These are phyloP conservation scores for Electrona antarctica DNA, from an alignment of 2,113 vertebrate species.

Conservation along the genomic window DNA sequence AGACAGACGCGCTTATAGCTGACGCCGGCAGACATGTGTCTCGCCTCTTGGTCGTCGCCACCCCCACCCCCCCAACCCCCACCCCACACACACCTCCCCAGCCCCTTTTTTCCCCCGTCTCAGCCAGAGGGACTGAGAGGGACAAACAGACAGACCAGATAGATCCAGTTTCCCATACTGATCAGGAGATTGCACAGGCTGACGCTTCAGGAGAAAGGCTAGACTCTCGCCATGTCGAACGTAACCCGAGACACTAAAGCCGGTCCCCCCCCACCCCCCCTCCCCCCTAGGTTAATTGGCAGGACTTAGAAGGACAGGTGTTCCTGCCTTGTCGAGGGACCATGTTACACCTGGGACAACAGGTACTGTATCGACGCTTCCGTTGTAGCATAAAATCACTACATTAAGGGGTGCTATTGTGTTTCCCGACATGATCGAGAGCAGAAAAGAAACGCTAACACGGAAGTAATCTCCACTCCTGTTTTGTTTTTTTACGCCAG, in stretches of 20 bases:
- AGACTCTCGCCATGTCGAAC: not conserved
- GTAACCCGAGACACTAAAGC: conserved; percentile 23
- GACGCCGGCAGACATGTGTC: conserved; percentile 3
- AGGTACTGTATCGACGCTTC: not conserved
- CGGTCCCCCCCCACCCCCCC: not conserved
- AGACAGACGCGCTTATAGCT: no score
- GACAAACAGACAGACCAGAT: no score
- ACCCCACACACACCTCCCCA: conserved; percentile 1
- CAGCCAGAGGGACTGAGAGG: not conserved
- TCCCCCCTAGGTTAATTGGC: conserved; percentile 37
- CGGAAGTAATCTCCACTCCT: not conserved
- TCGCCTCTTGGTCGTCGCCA: not conserved
- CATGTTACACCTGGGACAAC: conserved; percentile 18
- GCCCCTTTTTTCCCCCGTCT: not conserved
- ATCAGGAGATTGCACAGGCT: conserved; percentile 15
- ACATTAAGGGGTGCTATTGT: conserved; percentile 1
- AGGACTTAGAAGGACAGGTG: conserved; percentile 51
- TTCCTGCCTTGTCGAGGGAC: conserved; percentile 7
- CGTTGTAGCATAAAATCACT: not conserved
- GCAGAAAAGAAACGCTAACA: not conserved
- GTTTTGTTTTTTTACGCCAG: not conserved
- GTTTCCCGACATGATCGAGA: not conserved
- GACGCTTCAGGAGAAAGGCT: not conserved
- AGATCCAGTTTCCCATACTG: not conserved
- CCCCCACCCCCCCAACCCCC: not conserved